Evolutionary conservation across 2,888 invertebrate genomes (phyloP).

Genomic region (Choreutis nemorana): DNA sequence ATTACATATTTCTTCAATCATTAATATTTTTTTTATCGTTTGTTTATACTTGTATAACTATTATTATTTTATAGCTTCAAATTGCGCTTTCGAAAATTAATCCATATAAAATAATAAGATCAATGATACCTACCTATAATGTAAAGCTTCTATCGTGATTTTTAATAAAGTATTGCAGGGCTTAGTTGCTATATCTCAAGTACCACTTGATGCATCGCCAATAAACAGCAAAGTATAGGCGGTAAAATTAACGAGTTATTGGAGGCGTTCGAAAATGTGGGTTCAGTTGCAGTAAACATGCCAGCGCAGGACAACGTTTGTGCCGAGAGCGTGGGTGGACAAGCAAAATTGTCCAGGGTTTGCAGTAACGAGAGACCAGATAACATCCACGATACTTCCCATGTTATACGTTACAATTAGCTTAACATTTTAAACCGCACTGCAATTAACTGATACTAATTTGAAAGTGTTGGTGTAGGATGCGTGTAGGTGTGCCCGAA

Average conservation of each 20-base stretch:
- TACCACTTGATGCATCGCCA: conserved; percentile 1
- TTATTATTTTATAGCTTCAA: too few relatives aligned
- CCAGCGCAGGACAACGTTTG: conserved; percentile 18
- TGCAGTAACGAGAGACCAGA: conserved; percentile 24
- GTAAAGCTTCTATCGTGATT: too few relatives aligned
- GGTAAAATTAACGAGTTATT: conserved; percentile 14
- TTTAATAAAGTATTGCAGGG: too few relatives aligned
- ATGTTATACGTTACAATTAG: conserved; percentile 21
- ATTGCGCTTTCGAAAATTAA: conserved; percentile 1
- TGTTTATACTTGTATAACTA: too few relatives aligned
- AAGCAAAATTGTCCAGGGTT: conserved; percentile 26
- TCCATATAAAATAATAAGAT: background rate
- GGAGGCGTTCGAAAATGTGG: conserved; percentile 7
- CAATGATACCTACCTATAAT: background rate
- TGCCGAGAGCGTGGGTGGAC: conserved; percentile 34
- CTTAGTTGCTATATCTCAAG: background rate
- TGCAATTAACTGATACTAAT: conserved; percentile 20
- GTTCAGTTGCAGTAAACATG: conserved; percentile 20
- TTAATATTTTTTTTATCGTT: too few relatives aligned
- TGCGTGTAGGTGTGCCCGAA: conserved; percentile 37
- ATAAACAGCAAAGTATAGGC: conserved; percentile 9
- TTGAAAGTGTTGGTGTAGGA: conserved; percentile 25
- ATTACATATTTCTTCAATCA: too few relatives aligned
- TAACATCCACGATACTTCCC: conserved; percentile 21
- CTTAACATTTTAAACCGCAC: conserved; percentile 17